A percentile compares a stretch with the other conserved stretches of the same genome.
These are phyloP conservation scores for Ochotona princeps DNA, from an alignment of 2,113 vertebrate genomes.

Conservation along the genomic window DNA sequence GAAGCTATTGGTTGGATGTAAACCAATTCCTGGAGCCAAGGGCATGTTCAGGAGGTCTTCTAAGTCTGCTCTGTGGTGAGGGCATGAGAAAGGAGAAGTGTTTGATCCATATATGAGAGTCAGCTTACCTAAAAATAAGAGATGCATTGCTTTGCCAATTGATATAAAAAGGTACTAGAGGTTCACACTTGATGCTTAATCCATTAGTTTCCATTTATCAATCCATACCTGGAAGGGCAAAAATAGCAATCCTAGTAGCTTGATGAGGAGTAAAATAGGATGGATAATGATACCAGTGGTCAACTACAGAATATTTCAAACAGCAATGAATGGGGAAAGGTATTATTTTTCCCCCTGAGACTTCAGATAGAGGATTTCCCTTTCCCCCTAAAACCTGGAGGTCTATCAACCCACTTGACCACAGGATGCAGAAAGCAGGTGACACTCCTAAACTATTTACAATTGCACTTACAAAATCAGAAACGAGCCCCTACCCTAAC, in stretches of 20 bases:
- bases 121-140: not conserved
- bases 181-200: not conserved
- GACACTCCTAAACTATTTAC: not conserved
- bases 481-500: not conserved
- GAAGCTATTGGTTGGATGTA: not conserved
- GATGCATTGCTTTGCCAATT: not conserved
- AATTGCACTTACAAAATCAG: not conserved
- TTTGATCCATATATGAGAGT: not conserved
- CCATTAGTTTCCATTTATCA: not conserved
- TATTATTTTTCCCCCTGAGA: not conserved
- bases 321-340: not conserved
- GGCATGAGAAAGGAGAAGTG: not conserved
- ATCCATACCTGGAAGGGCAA: not conserved
- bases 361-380: not conserved
- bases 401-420: not conserved
- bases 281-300: too few relatives aligned
- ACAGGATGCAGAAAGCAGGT: not conserved
- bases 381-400: not conserved
- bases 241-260: not conserved
- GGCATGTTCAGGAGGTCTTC: not conserved
- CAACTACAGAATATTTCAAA: not conserved
- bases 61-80: not conserved
- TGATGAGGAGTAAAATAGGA: not conserved
- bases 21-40: not conserved
- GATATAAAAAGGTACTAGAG: not conserved